A percentile compares a stretch with the other conserved stretches of the same genome.
These are phyloP conservation scores for Equus przewalskii DNA, from an alignment of 2,113 vertebrate species.

Conservation along the genomic window DNA sequence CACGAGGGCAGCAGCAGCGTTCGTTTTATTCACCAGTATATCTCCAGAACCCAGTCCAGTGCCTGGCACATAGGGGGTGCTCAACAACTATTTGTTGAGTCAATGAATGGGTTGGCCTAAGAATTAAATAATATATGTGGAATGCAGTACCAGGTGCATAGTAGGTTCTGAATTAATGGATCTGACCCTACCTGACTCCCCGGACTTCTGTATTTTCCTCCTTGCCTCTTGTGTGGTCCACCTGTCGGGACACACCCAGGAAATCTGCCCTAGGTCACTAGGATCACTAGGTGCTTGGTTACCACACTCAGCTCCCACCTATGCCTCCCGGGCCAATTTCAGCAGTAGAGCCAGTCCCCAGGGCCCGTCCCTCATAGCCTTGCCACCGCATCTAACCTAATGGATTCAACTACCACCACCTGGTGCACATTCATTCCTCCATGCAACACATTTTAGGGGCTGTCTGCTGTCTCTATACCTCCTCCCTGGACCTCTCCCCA, in stretches of 20 bases:
- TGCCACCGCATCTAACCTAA: not conserved
- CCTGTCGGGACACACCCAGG: not conserved
- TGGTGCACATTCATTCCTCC: not conserved
- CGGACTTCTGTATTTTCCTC: not conserved
- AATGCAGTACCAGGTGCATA: not conserved
- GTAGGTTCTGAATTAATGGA: not conserved
- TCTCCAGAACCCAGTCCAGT: not conserved
- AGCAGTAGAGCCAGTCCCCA: not conserved
- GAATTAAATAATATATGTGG: not conserved
- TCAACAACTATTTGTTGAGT: not conserved
- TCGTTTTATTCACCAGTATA: not conserved
- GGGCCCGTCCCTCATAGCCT: not conserved
- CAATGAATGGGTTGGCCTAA: not conserved
- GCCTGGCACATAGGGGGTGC: not conserved
- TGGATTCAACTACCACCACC: not conserved
- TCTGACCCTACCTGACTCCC: not conserved
- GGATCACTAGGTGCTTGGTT: not conserved
- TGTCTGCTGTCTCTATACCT: fast-evolving
- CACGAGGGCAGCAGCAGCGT: not conserved
- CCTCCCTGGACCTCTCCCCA: not conserved
- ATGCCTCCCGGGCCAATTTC: not conserved
- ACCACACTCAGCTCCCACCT: not conserved
- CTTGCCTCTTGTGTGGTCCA: not conserved
- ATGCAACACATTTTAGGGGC: not conserved
- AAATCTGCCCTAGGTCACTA: not conserved